Evolutionary conservation across 2,888 invertebrate species (phyloP).

Genomic region (Dichetophora obliterata): DNA sequence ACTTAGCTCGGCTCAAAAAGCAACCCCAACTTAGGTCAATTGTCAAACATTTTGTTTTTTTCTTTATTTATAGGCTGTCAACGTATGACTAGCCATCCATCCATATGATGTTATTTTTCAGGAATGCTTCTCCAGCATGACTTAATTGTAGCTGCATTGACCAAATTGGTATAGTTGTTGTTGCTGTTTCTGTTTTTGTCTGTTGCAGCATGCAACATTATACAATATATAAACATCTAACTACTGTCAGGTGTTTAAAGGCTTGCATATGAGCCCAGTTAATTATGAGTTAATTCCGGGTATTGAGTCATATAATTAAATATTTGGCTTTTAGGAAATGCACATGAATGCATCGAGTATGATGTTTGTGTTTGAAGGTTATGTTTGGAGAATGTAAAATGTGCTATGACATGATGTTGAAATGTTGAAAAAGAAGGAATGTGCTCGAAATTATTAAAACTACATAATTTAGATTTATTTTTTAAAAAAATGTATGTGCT

Average conservation of each 20-base stretch:
- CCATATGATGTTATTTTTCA: not conserved
- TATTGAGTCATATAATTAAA: conserved; percentile 12
- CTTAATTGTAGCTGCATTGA: not conserved
- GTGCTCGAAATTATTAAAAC: too few relatives aligned
- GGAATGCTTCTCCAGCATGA: not conserved
- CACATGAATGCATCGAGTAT: not conserved
- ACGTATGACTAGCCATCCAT: not conserved
- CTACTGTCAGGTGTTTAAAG: conserved; percentile 16
- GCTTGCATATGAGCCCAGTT: conserved; percentile 5
- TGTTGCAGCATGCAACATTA: not conserved
- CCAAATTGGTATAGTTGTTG: not conserved
- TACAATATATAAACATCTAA: not conserved
- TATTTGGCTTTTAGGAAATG: too few relatives aligned
- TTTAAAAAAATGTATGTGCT: too few relatives aligned
- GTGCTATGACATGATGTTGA: too few relatives aligned
- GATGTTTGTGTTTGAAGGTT: not conserved
- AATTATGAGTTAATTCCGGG: conserved; percentile 19
- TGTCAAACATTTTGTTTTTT: not conserved
- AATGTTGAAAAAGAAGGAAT: too few relatives aligned
- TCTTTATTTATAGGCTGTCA: conserved; percentile 17
- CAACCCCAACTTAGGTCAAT: conserved; percentile 12
- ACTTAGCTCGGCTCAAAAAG: not conserved
- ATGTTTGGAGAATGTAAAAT: not conserved
- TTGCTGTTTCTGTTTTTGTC: not conserved
- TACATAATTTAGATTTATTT: too few relatives aligned